phyloP scores from a whole-genome alignment of 2,888 invertebrate genomes.

The Apamea crenata region DNA sequence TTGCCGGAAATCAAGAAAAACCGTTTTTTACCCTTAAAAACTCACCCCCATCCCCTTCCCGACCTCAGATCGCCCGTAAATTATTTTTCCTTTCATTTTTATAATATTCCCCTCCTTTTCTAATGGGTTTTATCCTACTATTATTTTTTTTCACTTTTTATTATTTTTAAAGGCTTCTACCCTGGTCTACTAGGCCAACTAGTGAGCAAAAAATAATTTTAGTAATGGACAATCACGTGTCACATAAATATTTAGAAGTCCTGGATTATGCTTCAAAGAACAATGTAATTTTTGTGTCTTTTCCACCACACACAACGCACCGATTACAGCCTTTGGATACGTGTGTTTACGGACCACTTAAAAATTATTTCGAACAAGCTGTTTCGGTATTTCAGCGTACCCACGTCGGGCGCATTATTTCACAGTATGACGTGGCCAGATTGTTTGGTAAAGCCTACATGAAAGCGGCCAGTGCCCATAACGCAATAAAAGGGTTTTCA shows the following conservation, averaged over 20 bases:
- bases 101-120: too few species aligned
- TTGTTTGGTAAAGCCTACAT: slow-evolving; percentile 50
- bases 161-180: too few species aligned
- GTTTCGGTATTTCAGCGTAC: slow-evolving; percentile 50
- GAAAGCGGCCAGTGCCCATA: slow-evolving; percentile 58
- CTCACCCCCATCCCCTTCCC: too few species aligned
- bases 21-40: too few species aligned
- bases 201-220: not conserved
- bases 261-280: slow-evolving; percentile 57
- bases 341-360: slow-evolving; percentile 54
- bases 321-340: slow-evolving; percentile 31
- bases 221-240: slow-evolving; percentile 20
- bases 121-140: too few species aligned
- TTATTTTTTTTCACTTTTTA: too few species aligned
- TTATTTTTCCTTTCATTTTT: too few species aligned
- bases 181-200: slow-evolving; percentile 55
- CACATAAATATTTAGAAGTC: slow-evolving; percentile 52
- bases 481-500: slow-evolving; percentile 58
- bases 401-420: slow-evolving; percentile 54
- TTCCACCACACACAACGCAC: slow-evolving; percentile 59
- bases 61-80: too few species aligned
- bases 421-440: slow-evolving; percentile 54
- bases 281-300: slow-evolving; percentile 58
- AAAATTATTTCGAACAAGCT: slow-evolving; percentile 54
- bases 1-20: too few species aligned